Percentiles rank a stretch among this genome's conserved stretches.
Evolutionary conservation across 2,888 invertebrate genomes (phyloP).

Genomic region (Ceramica pisi): DNA sequence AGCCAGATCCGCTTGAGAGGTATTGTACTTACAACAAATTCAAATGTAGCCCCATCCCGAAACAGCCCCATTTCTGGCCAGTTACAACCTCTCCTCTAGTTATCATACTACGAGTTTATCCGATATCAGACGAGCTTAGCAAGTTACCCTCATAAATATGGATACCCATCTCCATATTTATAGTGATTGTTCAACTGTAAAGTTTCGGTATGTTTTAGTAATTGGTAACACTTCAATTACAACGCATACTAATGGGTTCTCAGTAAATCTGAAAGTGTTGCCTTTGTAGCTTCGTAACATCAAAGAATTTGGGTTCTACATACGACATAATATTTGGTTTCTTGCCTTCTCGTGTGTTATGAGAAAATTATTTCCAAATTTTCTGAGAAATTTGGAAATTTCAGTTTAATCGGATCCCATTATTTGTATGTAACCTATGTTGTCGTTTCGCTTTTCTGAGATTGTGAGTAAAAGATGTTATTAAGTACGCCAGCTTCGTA

Average conservation of each 20-base stretch:
- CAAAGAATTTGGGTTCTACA: slow-evolving; percentile 9
- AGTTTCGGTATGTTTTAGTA: slow-evolving; percentile 69
- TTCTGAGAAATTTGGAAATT: too few relatives aligned
- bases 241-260: slow-evolving; percentile 27
- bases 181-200: slow-evolving; percentile 72
- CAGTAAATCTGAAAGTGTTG: slow-evolving; percentile 23
- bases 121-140: slow-evolving; percentile 55
- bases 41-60: neutral
- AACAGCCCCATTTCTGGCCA: slow-evolving; percentile 2
- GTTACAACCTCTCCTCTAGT: slow-evolving; percentile 19
- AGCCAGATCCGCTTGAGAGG: neutral
- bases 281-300: neutral
- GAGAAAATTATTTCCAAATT: neutral
- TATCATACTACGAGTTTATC: slow-evolving; percentile 44
- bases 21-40: slow-evolving; percentile 6
- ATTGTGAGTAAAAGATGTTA: neutral
- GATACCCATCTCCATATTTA: slow-evolving; percentile 71
- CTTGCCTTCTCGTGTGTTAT: neutral
- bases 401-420: neutral
- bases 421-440: neutral
- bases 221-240: slow-evolving; percentile 50
- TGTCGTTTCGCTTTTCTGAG: neutral
- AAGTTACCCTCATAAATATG: slow-evolving; percentile 75
- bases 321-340: neutral
- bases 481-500: neutral